These are phyloP conservation scores for Cyphomyrmex costatus DNA, from an alignment of 1,140 invertebrate species.

Conservation along the genomic window DNA sequence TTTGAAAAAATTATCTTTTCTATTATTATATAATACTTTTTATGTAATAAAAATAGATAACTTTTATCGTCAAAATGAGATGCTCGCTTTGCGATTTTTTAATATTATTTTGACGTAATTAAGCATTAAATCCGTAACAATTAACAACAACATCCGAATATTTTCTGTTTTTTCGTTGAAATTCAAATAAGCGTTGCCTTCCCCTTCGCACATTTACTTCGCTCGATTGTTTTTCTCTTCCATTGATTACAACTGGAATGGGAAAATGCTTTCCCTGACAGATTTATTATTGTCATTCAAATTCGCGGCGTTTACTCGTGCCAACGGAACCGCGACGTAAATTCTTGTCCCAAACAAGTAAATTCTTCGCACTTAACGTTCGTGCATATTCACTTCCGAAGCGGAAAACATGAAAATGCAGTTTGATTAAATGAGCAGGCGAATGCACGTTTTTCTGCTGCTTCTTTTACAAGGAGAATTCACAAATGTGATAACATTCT, in stretches of 20 bases:
- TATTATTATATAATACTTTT: not conserved
- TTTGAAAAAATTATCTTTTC: not conserved
- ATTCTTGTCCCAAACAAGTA: conserved; percentile 55
- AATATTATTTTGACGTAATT: conserved; percentile 1
- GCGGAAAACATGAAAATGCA: conserved; percentile 41
- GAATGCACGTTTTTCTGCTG: conserved; percentile 15
- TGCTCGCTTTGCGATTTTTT: not conserved
- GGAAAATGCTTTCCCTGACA: conserved; percentile 54
- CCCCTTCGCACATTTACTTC: conserved; percentile 9
- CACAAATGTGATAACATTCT: not conserved
- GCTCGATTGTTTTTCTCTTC: conserved; percentile 45
- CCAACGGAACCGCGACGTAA: conserved; percentile 53
- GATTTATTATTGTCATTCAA: conserved; percentile 63
- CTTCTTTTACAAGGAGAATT: not conserved
- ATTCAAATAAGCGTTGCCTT: conserved; percentile 48
- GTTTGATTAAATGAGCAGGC: conserved; percentile 30
- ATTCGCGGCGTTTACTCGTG: conserved; percentile 42
- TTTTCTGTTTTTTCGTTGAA: conserved; percentile 18
- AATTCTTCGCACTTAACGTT: conserved; percentile 60
- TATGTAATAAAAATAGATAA: not conserved
- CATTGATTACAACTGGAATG: conserved; percentile 34
- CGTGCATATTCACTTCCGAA: conserved; percentile 10
- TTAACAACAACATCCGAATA: conserved; percentile 20
- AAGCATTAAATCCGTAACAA: not conserved
- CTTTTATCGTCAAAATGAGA: not conserved